phyloP scores from a whole-genome alignment of 1,140 invertebrate species.

The Pogonognathellus flavescens region DNA sequence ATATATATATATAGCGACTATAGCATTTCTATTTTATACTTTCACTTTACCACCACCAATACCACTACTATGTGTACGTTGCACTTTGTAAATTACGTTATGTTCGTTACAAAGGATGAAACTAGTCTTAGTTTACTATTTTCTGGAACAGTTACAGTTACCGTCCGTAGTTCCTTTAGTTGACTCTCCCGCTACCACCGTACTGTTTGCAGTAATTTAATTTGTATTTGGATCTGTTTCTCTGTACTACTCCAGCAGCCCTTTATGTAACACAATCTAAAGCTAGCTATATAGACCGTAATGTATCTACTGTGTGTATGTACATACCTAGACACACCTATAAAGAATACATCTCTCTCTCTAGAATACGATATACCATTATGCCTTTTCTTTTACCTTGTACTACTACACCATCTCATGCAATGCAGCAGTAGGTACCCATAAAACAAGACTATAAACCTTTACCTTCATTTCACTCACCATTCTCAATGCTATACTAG shows the following conservation, averaged over 20 bases:
- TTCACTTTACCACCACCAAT: no score
- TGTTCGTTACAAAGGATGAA: not conserved
- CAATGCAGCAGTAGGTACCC: no score
- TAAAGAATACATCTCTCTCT: not conserved
- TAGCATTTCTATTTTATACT: no score
- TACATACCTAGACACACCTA: not conserved
- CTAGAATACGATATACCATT: not conserved
- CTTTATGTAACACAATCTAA: not conserved
- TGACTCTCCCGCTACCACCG: conserved; percentile 11
- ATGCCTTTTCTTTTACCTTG: not conserved
- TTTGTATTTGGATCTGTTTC: not conserved
- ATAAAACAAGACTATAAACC: no score
- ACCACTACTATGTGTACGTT: no score
- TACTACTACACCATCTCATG: not conserved
- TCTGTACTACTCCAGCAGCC: not conserved
- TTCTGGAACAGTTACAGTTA: not conserved
- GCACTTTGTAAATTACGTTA: conserved; percentile 2
- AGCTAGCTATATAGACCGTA: not conserved
- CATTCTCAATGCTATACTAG: no score
- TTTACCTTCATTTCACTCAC: no score
- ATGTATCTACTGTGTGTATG: not conserved
- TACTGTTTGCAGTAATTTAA: conserved; percentile 15
- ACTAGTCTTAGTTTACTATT: no score
- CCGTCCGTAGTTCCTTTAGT: not conserved
- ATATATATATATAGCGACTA: not conserved